These are phyloP conservation scores for Myxocyprinus asiaticus DNA, from an alignment of 2,113 vertebrate species.

Conservation along the genomic window DNA sequence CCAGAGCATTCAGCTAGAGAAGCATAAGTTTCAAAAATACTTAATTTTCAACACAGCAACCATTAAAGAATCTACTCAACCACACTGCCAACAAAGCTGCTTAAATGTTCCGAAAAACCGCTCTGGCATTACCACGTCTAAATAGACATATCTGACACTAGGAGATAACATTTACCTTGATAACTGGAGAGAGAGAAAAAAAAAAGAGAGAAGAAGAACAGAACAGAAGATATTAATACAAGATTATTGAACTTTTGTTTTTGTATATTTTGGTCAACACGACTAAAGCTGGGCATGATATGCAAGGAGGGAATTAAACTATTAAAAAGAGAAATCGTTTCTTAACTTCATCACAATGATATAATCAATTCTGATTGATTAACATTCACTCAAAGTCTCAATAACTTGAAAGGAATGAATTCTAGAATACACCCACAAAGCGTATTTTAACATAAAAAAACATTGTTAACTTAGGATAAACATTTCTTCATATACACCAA, in stretches of 20 bases:
- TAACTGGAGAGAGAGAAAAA: background rate
- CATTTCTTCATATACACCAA: background rate
- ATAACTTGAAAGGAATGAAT: constrained; percentile 42
- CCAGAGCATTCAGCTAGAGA: constrained; percentile 61
- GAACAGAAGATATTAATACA: constrained; percentile 5
- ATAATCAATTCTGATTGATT: background rate
- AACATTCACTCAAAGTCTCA: background rate
- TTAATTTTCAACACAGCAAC: constrained; percentile 46
- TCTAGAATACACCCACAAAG: background rate
- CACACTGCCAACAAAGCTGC: constrained; percentile 30
- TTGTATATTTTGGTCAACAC: constrained; percentile 6
- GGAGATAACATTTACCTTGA: background rate
- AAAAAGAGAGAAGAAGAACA: background rate
- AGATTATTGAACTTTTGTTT: constrained; percentile 27
- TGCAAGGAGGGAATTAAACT: constrained; percentile 33
- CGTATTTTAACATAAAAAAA: background rate
- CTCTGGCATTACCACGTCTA: constrained; percentile 30
- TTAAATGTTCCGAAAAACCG: constrained; percentile 29
- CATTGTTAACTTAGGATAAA: background rate
- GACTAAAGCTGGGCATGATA: constrained; percentile 2
- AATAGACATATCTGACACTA: constrained; percentile 3
- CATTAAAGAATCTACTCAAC: constrained; percentile 15
- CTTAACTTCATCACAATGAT: constrained; percentile 38
- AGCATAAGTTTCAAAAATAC: constrained; percentile 67
- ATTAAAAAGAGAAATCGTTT: constrained; percentile 39